Base-by-base conservation (phyloP, 2,888 invertebrate genomes). In the Ennomos quercinarius region DNA sequence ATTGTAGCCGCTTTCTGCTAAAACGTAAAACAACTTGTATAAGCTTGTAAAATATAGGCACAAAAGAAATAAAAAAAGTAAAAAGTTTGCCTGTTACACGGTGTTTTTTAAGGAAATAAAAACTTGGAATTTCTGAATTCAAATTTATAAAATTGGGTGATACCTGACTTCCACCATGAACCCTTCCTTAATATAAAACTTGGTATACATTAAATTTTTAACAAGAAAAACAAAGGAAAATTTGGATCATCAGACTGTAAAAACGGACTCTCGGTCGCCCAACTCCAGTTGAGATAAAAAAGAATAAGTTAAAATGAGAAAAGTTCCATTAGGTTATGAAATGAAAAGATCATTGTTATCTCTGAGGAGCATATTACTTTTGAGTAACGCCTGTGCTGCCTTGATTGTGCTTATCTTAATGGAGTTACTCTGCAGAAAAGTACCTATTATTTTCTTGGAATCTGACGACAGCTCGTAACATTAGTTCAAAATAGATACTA, bases 311-410 rank as follows among this genome's bases (percentile, higher is more conserved):
- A 78, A 83, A 90, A 89, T 87, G 88, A 86, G 87, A 89, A 89
- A 91, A 91, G 84, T 89, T 91, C 83, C 80, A 80, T 87, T 86
- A 80, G 84, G 84, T 87, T 87, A 87, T 87, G 86, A 86, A 89
- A 89, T 85, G 84, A 83, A 86, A 84, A 86, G 83, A 86, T 88
- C 85, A 80, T 76, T 76, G 81, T 83, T 89, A 88, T 87, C 88
- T 86, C 68, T 64, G 67, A 66, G 62, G 69, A 61, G 80, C 81
- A 84, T 83, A 84, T 84, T 84, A 82, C 86, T 84, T 83, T 80
- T 83, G 84, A 88, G 80, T 88, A 83, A 88, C 80, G 77, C 75
- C 71, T 70, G 60, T 72, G 71, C 73, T 75, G 64, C 67, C 64
- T 62, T 73, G 76, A 81, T 81, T 81, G 78, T 80, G 76, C 73